Base-by-base conservation (phyloP, 2,113 vertebrate genomes). In the Myrmecobius fasciatus region DNA sequence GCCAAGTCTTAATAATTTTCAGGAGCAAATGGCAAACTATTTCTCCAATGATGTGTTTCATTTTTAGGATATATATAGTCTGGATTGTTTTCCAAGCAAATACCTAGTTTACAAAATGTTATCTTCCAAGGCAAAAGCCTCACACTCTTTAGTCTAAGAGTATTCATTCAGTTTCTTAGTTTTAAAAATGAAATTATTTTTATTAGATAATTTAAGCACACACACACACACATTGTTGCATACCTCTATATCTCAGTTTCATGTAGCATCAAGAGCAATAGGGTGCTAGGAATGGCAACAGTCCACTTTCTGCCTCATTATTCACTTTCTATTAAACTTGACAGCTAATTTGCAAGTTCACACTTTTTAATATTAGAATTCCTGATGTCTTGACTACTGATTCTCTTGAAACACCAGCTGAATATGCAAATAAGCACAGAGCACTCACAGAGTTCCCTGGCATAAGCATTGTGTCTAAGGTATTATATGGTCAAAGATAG, bases 291-390 rank as follows among this genome's bases (percentile, higher is more conserved):
- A 95, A 53, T 53, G 89, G 53, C 94, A 94, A 28, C 56, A 94
- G 93, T 89, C 93, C 90, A 56, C 52, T 96, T 91, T 91, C 14
- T 75, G 53, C 90, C 75, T 94, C 94, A 31, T 95, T 94, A 54
- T 94, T 95, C 89, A 93, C 54, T 95, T 98, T 95, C 95, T 96
- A 52, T 97, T 97, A 92, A 97, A 90, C 67, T 93, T 98, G 96
- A 97, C 97, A 97, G 93, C 96, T 98, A 93, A 98, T 98, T 97
- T 98, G 94, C 97, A 98, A 96, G 26, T 53, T 95, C 49, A 92
- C 90, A 94, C 94, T 52, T 94, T 94, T 52, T 94, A 92, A 95
- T 95, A 60, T 90, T 93, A 0, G 60, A 94, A 36, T 90, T 96
- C 97, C 90, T 93, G 93, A 93, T 97, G 94, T 28, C 88, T 89